Percentiles rank a stretch among this genome's conserved stretches.
phyloP scores from a whole-genome alignment of 2,888 invertebrate species.

The Lamproptera curius region DNA sequence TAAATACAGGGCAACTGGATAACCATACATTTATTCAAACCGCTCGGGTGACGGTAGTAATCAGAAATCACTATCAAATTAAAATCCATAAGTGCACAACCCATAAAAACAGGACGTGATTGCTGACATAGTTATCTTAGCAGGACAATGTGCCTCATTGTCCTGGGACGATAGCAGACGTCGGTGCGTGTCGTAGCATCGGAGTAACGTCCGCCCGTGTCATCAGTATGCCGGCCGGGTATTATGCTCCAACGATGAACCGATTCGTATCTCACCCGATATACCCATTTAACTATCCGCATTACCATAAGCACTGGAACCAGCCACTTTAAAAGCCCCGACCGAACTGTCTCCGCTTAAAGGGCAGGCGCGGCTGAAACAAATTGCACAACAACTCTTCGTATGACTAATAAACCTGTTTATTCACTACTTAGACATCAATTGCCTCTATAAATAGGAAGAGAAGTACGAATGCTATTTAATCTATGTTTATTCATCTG shows the following conservation, averaged over 20 bases:
- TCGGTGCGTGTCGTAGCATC: constrained; percentile 18
- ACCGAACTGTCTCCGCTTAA: not conserved
- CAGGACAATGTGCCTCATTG: constrained; percentile 11
- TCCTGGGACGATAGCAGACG: constrained; percentile 9
- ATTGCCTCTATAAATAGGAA: no score
- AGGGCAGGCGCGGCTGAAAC: no score
- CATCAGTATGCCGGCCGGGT: constrained; percentile 18
- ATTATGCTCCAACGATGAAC: constrained; percentile 12
- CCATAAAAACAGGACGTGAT: constrained; percentile 20
- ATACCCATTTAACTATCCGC: constrained; percentile 20
- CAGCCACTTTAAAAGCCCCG: constrained; percentile 9
- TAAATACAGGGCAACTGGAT: no score
- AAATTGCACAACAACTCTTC: no score
- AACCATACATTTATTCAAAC: no score
- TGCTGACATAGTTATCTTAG: constrained; percentile 21
- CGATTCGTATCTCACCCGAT: constrained; percentile 18
- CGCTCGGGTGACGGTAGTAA: no score
- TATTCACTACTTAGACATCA: no score
- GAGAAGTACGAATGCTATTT: no score
- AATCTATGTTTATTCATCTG: no score
- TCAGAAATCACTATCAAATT: no score
- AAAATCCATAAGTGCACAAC: no score
- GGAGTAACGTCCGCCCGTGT: constrained; percentile 21
- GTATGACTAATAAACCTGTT: no score
- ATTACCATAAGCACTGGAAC: constrained; percentile 18